Base-by-base conservation (phyloP, 2,113 vertebrate species). In the Taurulus bubalis region DNA sequence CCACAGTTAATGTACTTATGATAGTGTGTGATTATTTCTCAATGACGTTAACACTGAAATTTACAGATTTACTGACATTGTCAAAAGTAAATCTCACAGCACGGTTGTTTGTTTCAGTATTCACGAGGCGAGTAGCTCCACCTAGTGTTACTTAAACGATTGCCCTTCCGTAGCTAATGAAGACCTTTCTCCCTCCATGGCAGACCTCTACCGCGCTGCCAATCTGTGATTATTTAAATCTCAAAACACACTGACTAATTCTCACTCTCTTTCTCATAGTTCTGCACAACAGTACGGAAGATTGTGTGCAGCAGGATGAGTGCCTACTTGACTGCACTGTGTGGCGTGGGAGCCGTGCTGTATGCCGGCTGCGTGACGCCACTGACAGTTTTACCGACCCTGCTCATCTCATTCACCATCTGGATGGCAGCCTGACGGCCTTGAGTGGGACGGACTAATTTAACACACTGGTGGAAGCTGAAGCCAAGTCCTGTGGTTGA, bases 381-480 rank as follows among this genome's bases (percentile, higher is more conserved):
- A 0, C 80, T 89, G 76, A 91, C 78, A 3, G 51, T 92, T 26
- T 32, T 95, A 16, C 71, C 71, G 0, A 91, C 90, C 0, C 20
- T 94, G 56, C 67, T 96, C 24, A 11, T 95, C 79, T 90, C 95
- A 1, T 94, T 95, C 86, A 94, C 91, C 67, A 93, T 96, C 87
- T 96, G 95, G 95, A 96, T 96, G 95, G 94, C 95, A 0, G 94
- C 95, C 14, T 96, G 72, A 86, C 11, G 59, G 30, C 71, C 45
- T 24, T 40, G 9, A 38, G 3, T 4, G 28, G 36, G 15, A n/a
- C 9, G 10, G 38, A 89, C 55, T 26, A 32, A 42, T 36, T 32
- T 12, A 45, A 56, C 38, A 24, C 30, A 5, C 20, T 16, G n/a
- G 10, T 47, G 42, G 76, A 68, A 47, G 26, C 58, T 77, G 32